phyloP scores from a whole-genome alignment of 2,113 vertebrate genomes.

The Neodon shergylaensis region DNA sequence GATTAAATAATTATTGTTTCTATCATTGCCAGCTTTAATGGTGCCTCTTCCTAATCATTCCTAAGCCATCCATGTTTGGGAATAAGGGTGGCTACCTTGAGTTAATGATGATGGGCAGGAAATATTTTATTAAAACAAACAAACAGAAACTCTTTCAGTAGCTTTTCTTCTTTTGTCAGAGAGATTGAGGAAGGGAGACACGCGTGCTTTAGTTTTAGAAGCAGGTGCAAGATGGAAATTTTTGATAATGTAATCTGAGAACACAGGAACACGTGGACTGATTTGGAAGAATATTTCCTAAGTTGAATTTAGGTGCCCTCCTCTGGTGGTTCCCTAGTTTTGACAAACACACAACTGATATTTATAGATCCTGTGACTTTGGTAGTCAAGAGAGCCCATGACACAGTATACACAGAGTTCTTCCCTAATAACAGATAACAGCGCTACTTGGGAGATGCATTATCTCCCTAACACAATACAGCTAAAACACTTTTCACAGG shows the following conservation, averaged over 20 bases:
- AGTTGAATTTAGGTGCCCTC: slow-evolving; percentile 46
- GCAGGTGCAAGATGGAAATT: slow-evolving; percentile 41
- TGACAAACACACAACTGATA: slow-evolving; percentile 1
- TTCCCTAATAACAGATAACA: slow-evolving; percentile 50
- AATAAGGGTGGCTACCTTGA: not conserved
- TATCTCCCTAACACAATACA: not conserved
- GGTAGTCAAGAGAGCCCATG: not conserved
- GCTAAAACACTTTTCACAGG: not conserved
- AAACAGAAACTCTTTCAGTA: not conserved
- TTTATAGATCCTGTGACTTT: not conserved
- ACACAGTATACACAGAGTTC: not conserved
- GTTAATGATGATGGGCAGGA: not conserved
- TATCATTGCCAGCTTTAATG: not conserved
- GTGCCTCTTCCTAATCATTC: slow-evolving; percentile 12
- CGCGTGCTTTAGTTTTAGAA: not conserved
- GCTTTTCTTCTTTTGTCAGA: not conserved
- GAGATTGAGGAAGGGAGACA: fast-evolving
- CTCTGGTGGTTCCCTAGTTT: not conserved
- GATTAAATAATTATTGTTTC: not conserved
- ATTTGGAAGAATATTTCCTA: slow-evolving; percentile 37
- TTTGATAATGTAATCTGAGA: slow-evolving; percentile 11
- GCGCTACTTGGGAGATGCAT: not conserved
- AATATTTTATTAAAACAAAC: not conserved
- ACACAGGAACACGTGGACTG: not conserved
- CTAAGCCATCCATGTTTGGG: not conserved